Conservation (phyloP, 2,113 vertebrate genomes). For the Psophia crepitans region DNA sequence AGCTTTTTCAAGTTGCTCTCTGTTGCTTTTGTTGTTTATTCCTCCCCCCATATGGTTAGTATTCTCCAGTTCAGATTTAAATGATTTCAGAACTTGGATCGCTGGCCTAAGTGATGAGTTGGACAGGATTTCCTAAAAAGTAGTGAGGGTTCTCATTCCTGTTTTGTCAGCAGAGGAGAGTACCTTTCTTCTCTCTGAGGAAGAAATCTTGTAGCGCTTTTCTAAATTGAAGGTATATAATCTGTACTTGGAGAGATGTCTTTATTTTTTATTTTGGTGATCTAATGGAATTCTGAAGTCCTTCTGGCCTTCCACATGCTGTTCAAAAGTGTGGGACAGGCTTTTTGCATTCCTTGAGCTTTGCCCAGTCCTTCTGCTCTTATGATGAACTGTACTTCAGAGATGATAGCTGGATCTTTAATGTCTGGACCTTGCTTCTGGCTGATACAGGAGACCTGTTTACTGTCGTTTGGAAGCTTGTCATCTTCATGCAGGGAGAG, state of each 20-base stretch:
- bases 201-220: neutral
- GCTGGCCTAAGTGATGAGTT: neutral
- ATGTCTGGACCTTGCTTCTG: neutral
- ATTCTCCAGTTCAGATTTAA: neutral
- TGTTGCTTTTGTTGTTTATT: neutral
- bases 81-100: neutral
- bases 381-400: neutral
- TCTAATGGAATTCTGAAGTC: neutral
- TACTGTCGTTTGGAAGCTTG: neutral
- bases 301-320: neutral
- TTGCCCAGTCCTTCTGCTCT: neutral
- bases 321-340: neutral
- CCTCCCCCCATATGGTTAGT: too few relatives aligned
- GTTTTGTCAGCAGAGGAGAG: neutral
- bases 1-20: neutral
- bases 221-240: neutral
- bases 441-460: neutral
- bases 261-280: neutral
- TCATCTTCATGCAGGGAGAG: neutral
- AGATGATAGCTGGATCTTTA: neutral
- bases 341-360: neutral
- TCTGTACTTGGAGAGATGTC: neutral
- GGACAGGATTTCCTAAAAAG: neutral
- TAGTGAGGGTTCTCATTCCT: neutral
- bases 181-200: neutral